Evolutionary conservation across 2,113 vertebrate species (phyloP), one percentile per base, ranked within the genome.

Genomic region (Prietella phreatophila): DNA sequence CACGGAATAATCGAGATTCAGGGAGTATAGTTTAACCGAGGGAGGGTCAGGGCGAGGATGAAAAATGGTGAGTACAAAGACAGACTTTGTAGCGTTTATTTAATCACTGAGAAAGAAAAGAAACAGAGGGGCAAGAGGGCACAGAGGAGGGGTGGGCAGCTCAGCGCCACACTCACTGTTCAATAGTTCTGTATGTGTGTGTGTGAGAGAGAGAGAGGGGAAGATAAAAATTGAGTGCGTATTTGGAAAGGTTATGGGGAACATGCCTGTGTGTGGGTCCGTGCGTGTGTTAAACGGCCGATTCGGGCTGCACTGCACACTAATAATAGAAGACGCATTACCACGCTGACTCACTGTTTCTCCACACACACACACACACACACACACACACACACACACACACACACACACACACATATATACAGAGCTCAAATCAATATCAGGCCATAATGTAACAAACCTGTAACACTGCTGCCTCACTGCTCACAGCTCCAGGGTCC

Each of bases 231-330:
- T 22, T n/a, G 50, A 42, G 50, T 56, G 75, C 82, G 53, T 87
- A 42, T 85, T 87, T 81, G 87, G 58, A 83, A 88, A 83, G 63
- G 50, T 88, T 82, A 78, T 19, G 27, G 73, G 82, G 71, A 84
- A 86, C 78, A 75, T 79, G 83, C 58, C 67, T 88, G 65, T 89
- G 85, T 91, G 88, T 88, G 88, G 75, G 76, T 86, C 84, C 81
- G 55, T 76, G 9, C 1, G 47, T 10, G 47, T 50, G n/a, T 71
- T 75, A 56, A 76, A 82, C 22, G n/a, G 82, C 84, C 81, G 82
- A 84, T 85, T 65, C 71, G 82, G 86, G 88, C 82, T 63, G 56
- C 88, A 25, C 65, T 86, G 73, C 55, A 17, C 67, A 85, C 88
- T 84, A 84, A 79, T 86, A 84, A 89, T 84, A 84, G 71, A n/a